These are phyloP conservation scores for Aythya baeri DNA, from an alignment of 2,113 vertebrate species.

Conservation along the genomic window DNA sequence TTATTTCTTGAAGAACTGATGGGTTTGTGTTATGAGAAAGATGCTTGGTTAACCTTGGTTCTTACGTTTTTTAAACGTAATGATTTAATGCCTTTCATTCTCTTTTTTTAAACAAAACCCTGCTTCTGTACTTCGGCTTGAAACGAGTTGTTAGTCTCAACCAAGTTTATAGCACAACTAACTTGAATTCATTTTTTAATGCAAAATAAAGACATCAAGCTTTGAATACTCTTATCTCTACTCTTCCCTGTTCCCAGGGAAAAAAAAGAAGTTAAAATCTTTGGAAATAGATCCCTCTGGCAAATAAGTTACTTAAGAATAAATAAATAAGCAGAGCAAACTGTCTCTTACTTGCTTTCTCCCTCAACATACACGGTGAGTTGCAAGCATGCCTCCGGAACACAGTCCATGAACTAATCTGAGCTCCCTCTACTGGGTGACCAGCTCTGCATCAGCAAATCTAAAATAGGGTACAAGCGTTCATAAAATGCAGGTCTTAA, in stretches of 20 bases:
- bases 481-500: neutral
- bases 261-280: neutral
- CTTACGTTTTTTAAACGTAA: neutral
- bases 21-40: neutral
- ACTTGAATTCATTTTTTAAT: neutral
- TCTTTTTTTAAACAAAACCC: neutral
- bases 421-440: conserved; percentile 57
- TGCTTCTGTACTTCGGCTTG: neutral
- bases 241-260: neutral
- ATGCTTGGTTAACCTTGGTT: neutral
- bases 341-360: neutral
- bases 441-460: neutral
- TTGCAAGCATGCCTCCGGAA: neutral
- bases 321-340: neutral
- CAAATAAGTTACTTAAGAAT: neutral
- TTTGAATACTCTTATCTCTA: neutral
- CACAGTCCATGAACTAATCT: neutral
- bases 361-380: fast-evolving
- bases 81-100: neutral
- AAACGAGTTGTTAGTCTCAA: neutral
- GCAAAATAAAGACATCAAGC: neutral
- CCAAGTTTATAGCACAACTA: neutral
- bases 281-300: neutral
- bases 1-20: neutral
- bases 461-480: neutral